Conservation (phyloP, 2,797 vertebrate species). For the Cossypha caffra region DNA sequence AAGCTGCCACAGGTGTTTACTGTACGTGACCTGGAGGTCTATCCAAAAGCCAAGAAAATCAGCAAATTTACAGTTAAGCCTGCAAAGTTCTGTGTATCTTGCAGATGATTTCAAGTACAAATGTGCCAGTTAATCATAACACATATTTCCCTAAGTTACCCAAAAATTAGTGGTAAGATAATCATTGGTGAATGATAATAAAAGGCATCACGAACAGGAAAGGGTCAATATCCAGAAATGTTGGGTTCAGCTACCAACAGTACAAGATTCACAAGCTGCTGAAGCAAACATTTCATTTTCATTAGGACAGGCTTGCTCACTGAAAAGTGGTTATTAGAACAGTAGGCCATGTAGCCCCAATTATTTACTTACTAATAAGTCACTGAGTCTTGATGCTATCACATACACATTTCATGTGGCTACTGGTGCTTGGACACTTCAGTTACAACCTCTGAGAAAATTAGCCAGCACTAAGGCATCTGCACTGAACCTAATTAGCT, state of each 20-base stretch:
- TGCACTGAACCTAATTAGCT: not conserved
- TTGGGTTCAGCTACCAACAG: not conserved
- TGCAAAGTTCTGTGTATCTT: not conserved
- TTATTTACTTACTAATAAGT: not conserved
- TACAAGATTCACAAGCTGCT: not conserved
- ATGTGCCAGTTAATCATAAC: not conserved
- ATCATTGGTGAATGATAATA: not conserved
- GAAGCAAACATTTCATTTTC: not conserved
- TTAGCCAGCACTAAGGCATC: not conserved
- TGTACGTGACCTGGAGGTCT: not conserved
- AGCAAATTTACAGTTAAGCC: not conserved
- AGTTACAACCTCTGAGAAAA: constrained; percentile 2
- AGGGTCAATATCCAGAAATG: not conserved
- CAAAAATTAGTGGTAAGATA: not conserved
- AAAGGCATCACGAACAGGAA: not conserved
- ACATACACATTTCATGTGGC: not conserved
- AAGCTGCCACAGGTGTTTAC: not conserved
- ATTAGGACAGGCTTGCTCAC: not conserved
- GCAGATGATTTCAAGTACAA: not conserved
- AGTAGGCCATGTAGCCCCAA: not conserved
- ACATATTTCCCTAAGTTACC: not conserved
- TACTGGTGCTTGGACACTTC: not conserved
- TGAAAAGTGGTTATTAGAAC: not conserved
- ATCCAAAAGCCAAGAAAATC: not conserved
- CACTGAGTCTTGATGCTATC: not conserved